Evolutionary conservation across 2,113 vertebrate genomes (phyloP).

Genomic region (Sprattus sprattus): DNA sequence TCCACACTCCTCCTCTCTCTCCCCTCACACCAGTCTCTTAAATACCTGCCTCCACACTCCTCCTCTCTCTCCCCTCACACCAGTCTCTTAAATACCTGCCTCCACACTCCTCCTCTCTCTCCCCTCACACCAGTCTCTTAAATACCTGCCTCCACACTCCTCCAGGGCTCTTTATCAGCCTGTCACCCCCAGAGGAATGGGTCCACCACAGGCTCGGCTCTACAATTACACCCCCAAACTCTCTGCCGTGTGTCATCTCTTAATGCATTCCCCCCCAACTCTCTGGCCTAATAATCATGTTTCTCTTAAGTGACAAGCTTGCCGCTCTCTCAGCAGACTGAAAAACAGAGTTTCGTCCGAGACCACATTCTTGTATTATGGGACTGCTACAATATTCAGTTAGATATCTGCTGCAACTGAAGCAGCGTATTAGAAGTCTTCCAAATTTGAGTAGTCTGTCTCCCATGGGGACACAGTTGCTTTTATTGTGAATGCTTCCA

Average conservation of each 20-base stretch:
- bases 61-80: not conserved
- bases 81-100: not conserved
- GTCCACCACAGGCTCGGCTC: not conserved
- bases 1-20: not conserved
- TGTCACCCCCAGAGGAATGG: not conserved
- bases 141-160: not conserved
- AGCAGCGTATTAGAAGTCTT: not conserved
- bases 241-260: not conserved
- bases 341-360: not conserved
- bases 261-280: conserved; percentile 7
- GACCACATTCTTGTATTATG: not conserved
- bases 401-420: not conserved
- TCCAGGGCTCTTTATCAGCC: not conserved
- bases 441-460: not conserved
- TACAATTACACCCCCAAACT: conserved; percentile 11
- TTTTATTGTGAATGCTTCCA: not conserved
- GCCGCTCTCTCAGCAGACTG: not conserved
- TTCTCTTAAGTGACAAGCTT: not conserved
- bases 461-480: not conserved
- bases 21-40: not conserved
- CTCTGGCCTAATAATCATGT: not conserved
- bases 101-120: no score
- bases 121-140: no score
- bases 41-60: not conserved
- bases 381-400: not conserved